phyloP scores from a whole-genome alignment of 2,113 vertebrate genomes.

The Nothobranchius furzeri region DNA sequence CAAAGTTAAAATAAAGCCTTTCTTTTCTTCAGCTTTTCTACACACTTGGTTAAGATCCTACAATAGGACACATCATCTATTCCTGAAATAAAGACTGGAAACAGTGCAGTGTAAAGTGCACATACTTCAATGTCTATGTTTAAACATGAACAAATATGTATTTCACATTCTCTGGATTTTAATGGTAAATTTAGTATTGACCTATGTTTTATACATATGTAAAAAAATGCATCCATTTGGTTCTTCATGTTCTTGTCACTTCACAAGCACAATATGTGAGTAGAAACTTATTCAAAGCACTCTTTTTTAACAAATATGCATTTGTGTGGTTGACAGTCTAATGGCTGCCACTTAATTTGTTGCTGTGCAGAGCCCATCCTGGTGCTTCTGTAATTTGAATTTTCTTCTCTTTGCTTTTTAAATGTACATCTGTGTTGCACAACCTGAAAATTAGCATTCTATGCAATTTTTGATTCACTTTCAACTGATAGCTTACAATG shows the following conservation, averaged over 20 bases:
- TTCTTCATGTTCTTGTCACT: not conserved
- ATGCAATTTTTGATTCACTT: slow-evolving; percentile 44
- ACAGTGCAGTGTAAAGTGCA: too few species aligned
- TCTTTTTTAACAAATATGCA: not conserved
- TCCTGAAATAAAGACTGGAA: too few species aligned
- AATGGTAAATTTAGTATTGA: not conserved
- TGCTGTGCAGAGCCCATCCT: not conserved
- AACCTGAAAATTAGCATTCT: slow-evolving; percentile 28
- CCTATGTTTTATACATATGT: not conserved
- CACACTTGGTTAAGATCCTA: too few species aligned
- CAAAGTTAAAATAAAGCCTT: too few species aligned
- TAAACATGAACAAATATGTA: not conserved
- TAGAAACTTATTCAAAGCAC: not conserved
- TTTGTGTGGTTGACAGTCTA: slow-evolving; percentile 1
- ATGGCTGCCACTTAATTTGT: slow-evolving; percentile 8
- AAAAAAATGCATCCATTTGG: not conserved
- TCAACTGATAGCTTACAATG: slow-evolving; percentile 26
- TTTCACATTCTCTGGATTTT: not conserved
- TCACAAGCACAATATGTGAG: not conserved
- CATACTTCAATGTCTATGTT: not conserved
- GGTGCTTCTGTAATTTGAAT: slow-evolving; percentile 11
- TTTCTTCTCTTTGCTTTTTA: slow-evolving; percentile 14
- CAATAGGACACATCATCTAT: too few species aligned
- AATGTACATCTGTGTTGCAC: slow-evolving; percentile 5
- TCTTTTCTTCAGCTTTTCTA: too few species aligned